phyloP scores from a whole-genome alignment of 2,797 vertebrate genomes.

The Leptatherina wallacei region DNA sequence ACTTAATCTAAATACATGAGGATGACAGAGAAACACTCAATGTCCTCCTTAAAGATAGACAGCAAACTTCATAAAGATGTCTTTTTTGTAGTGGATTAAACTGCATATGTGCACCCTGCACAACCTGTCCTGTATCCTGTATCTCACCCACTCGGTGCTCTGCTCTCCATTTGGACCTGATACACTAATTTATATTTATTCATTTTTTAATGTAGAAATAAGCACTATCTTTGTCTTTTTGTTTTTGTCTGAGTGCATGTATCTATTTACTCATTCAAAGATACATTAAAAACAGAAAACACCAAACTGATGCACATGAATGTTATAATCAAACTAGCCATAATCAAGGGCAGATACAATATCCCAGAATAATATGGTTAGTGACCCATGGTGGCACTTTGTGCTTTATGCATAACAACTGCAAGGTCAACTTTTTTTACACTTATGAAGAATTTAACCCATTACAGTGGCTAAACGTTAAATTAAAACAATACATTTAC shows the following conservation, averaged over 20 bases:
- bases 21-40: background rate
- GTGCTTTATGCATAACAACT: background rate
- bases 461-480: slow-evolving; percentile 13
- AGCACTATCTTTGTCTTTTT: background rate
- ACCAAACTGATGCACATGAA: background rate
- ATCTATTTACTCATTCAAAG: background rate
- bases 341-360: background rate
- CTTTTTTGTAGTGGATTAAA: no score
- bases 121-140: background rate
- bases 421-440: background rate
- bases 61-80: no score
- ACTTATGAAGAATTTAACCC: background rate
- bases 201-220: background rate
- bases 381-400: background rate
- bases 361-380: background rate
- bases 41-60: no score
- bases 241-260: background rate
- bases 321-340: background rate
- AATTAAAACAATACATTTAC: slow-evolving; percentile 24
- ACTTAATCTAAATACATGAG: background rate
- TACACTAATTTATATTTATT: background rate
- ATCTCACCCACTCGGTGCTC: background rate
- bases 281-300: background rate
- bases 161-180: slow-evolving; percentile 4
- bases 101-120: background rate